These are phyloP conservation scores for Halocaridina rubra DNA, from an alignment of 2,888 invertebrate species.

Conservation along the genomic window DNA sequence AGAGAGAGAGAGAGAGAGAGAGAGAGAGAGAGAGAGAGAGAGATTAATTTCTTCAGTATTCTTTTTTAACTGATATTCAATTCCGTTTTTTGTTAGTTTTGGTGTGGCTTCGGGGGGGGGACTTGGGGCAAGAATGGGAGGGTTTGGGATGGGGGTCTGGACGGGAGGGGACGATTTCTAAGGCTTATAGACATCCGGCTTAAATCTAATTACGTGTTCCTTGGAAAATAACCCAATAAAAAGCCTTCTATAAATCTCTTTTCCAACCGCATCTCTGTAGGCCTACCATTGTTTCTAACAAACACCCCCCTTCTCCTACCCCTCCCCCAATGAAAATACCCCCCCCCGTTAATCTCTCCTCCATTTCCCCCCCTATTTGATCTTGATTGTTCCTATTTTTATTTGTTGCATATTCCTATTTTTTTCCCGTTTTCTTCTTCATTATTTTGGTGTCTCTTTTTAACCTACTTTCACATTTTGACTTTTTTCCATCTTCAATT, in stretches of 20 bases:
- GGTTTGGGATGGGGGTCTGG: no score
- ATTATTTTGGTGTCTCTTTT: no score
- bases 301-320: neutral
- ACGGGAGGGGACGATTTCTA: neutral
- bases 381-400: neutral
- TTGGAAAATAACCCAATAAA: slow-evolving; percentile 10
- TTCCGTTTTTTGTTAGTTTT: neutral
- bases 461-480: no score
- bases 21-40: neutral
- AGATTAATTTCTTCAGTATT: neutral
- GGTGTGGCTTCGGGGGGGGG: no score
- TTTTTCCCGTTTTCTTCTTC: no score
- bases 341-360: neutral
- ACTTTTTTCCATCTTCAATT: neutral
- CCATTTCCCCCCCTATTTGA: neutral
- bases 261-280: neutral
- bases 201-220: neutral
- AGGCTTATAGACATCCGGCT: neutral
- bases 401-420: no score
- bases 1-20: slow-evolving; percentile 3
- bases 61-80: neutral
- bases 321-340: no score
- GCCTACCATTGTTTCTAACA: neutral
- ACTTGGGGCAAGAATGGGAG: no score
- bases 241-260: neutral